Evolutionary conservation across 2,797 vertebrate genomes (phyloP).

Genomic region (Epinephelus awoara): DNA sequence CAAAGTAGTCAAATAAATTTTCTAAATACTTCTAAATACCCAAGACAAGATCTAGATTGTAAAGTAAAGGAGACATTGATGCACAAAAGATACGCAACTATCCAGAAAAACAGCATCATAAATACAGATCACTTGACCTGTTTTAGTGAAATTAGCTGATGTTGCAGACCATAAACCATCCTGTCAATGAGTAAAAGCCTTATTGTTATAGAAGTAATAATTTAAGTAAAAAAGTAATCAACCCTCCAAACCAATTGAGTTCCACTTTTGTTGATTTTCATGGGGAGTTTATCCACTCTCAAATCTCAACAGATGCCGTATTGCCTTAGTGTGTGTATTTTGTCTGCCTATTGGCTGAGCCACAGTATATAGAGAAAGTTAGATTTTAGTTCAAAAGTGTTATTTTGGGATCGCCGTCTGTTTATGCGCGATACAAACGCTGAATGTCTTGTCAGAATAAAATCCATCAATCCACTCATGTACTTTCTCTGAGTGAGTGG

Average conservation of each 20-base stretch:
- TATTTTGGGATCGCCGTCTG: conserved; percentile 21
- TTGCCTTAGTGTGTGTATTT: conserved; percentile 21
- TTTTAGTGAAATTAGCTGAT: neutral
- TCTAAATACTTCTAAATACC: neutral
- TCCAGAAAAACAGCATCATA: neutral
- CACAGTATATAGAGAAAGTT: conserved; percentile 16
- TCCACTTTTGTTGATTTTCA: conserved; percentile 14
- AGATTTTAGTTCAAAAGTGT: neutral
- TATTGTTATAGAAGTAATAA: conserved; percentile 26
- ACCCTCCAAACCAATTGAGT: conserved; percentile 8
- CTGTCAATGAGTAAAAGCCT: conserved; percentile 28
- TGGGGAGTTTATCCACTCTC: neutral
- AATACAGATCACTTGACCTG: conserved; percentile 3
- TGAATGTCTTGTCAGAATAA: conserved; percentile 27
- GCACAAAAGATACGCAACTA: neutral
- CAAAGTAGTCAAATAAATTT: neutral
- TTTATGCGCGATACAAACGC: conserved; percentile 30
- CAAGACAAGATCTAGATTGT: neutral
- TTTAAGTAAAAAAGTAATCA: conserved; percentile 33
- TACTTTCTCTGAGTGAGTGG: conserved; percentile 24
- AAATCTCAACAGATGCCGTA: conserved; percentile 19
- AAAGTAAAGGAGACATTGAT: neutral
- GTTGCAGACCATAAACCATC: conserved; percentile 54
- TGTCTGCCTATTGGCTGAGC: conserved; percentile 33
- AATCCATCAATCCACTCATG: conserved; percentile 32